These are phyloP conservation scores for Chitala chitala DNA, from an alignment of 2,113 vertebrate genomes.

Conservation along the genomic window DNA sequence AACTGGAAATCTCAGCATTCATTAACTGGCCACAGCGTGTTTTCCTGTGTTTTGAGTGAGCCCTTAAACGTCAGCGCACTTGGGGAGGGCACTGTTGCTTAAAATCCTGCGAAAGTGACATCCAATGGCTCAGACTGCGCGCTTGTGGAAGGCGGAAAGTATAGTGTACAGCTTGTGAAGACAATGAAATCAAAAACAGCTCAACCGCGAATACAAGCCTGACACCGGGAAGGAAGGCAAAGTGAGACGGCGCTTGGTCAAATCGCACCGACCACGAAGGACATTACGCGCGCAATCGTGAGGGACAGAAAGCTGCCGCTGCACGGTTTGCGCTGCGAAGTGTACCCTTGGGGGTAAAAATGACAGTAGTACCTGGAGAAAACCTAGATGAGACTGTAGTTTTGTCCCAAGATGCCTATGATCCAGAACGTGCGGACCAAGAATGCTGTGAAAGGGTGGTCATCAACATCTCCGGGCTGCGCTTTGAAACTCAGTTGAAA, in stretches of 20 bases:
- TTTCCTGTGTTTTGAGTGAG: conserved; percentile 37
- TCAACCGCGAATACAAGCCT: too few species aligned
- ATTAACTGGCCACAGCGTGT: too few species aligned
- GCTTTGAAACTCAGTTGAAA: conserved; percentile 87
- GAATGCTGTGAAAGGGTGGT: conserved; percentile 78
- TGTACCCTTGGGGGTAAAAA: conserved; percentile 52
- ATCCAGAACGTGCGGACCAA: conserved; percentile 52
- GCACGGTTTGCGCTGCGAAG: conserved; percentile 41
- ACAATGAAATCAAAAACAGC: too few species aligned
- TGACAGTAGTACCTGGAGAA: conserved; percentile 62
- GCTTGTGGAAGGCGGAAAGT: conserved; percentile 12
- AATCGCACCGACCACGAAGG: conserved; percentile 34
- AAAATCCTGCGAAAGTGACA: conserved; percentile 64
- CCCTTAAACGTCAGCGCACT: conserved; percentile 54
- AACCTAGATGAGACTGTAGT: conserved; percentile 56
- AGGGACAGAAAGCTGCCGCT: background rate
- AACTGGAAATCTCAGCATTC: too few species aligned
- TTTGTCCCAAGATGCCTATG: conserved; percentile 44
- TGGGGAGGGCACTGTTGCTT: conserved; percentile 65
- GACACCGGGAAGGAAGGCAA: background rate
- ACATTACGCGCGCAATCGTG: conserved; percentile 32
- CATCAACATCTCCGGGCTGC: conserved; percentile 89
- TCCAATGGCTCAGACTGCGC: conserved; percentile 34
- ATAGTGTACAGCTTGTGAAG: too few species aligned
- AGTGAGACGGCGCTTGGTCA: conserved; percentile 8